Percentiles rank a stretch among this genome's conserved stretches.
Evolutionary conservation across 2,113 vertebrate species (phyloP).

Genomic region (Nesogale talazaci): DNA sequence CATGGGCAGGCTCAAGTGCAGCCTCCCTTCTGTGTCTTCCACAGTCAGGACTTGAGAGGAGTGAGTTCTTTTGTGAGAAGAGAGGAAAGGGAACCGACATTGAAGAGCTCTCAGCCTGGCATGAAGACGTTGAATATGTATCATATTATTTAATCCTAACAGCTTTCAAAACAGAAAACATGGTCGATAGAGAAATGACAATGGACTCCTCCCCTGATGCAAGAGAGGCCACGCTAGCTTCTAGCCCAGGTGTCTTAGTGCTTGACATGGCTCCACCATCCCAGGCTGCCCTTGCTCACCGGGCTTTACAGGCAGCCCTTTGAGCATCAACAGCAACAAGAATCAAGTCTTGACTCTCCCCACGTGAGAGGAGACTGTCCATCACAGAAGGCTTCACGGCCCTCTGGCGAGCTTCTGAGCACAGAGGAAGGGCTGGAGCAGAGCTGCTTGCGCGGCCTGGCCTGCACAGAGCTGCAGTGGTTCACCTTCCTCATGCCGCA

Average conservation of each 20-base stretch:
- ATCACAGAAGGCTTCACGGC: neutral
- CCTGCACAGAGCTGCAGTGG: neutral
- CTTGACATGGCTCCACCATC: neutral
- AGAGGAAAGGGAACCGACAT: neutral
- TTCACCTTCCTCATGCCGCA: neutral
- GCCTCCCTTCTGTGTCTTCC: neutral
- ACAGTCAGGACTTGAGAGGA: conserved; percentile 16
- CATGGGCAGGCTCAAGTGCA: neutral
- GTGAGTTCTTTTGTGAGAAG: conserved; percentile 5
- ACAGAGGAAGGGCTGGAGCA: neutral
- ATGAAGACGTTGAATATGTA: neutral
- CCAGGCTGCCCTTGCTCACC: neutral
- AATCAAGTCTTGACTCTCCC: neutral
- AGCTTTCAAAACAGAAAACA: neutral
- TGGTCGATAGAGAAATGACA: neutral
- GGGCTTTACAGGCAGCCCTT: neutral
- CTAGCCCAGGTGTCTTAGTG: neutral
- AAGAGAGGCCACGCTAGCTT: neutral
- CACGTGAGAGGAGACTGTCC: neutral
- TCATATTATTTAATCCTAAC: neutral
- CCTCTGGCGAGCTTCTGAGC: neutral
- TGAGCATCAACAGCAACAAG: neutral
- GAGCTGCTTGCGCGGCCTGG: neutral
- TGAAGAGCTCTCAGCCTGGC: neutral
- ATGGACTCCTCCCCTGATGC: neutral